Conservation (phyloP, 2,888 invertebrate genomes). For the Syritta pipiens region DNA sequence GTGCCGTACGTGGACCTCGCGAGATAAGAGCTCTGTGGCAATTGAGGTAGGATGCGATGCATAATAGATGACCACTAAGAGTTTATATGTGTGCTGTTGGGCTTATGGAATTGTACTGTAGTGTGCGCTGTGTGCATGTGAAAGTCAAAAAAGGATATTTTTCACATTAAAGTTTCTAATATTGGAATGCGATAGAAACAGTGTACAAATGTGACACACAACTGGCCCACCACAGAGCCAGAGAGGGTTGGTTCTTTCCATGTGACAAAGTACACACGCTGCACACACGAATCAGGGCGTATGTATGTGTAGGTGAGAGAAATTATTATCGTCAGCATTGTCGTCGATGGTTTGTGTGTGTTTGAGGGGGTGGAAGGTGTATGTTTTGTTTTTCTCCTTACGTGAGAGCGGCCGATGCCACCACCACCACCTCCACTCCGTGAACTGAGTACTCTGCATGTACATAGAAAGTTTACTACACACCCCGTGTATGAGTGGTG, state of each 20-base stretch:
- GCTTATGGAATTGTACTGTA: slow-evolving; percentile 43
- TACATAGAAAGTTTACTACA: slow-evolving; percentile 69
- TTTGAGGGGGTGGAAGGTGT: slow-evolving; percentile 59
- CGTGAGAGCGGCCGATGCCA: slow-evolving; percentile 54
- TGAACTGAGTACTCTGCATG: slow-evolving; percentile 23
- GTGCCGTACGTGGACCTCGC: slow-evolving; percentile 12
- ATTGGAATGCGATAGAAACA: slow-evolving; percentile 68
- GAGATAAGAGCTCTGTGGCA: not conserved
- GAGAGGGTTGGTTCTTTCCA: slow-evolving; percentile 68
- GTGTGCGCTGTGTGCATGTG: slow-evolving; percentile 47
- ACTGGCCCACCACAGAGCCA: slow-evolving; percentile 44
- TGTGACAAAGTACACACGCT: slow-evolving; percentile 69
- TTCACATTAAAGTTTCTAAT: slow-evolving; percentile 62
- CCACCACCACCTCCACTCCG: slow-evolving; percentile 22
- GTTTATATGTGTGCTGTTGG: slow-evolving; percentile 9
- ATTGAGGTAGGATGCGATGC: slow-evolving; percentile 42
- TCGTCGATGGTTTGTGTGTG: slow-evolving; percentile 18
- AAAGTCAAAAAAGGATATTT: slow-evolving; percentile 63
- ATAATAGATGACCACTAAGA: slow-evolving; percentile 38
- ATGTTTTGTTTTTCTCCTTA: slow-evolving; percentile 68
- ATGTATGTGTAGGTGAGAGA: slow-evolving; percentile 57
- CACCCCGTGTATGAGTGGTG: slow-evolving; percentile 68
- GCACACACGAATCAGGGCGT: slow-evolving; percentile 30
- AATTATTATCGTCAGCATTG: slow-evolving; percentile 24
- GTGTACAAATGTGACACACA: slow-evolving; percentile 67